phyloP scores from a whole-genome alignment of 2,888 invertebrate genomes.

The Drosophila niveifrons region DNA sequence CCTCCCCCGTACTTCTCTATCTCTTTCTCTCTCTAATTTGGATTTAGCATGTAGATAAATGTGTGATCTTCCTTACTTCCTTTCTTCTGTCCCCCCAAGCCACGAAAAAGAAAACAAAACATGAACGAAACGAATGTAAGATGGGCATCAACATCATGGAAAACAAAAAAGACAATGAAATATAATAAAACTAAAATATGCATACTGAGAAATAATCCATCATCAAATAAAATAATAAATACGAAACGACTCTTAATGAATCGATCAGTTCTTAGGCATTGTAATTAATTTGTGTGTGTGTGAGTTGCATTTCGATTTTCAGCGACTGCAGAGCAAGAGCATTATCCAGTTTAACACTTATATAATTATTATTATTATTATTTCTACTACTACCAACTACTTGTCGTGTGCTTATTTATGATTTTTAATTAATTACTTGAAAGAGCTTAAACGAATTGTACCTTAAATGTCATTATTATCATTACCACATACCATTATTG shows the following conservation, averaged over 20 bases:
- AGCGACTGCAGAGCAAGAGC: constrained; percentile 16
- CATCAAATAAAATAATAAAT: neutral
- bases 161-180: constrained; percentile 27
- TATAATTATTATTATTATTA: too few species aligned
- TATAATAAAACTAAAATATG: constrained; percentile 14
- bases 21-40: constrained; percentile 5
- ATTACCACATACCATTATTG: constrained; percentile 52
- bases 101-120: neutral
- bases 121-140: constrained; percentile 37
- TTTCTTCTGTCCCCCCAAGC: neutral
- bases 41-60: constrained; percentile 23
- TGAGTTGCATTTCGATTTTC: constrained; percentile 15
- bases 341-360: constrained; percentile 35
- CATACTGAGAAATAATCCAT: constrained; percentile 2
- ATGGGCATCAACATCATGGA: neutral
- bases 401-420: constrained; percentile 57
- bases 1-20: neutral
- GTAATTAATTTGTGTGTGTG: constrained; percentile 18
- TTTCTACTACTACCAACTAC: constrained; percentile 20
- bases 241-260: constrained; percentile 32
- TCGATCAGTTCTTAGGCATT: neutral
- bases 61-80: constrained; percentile 28
- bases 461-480: constrained; percentile 70
- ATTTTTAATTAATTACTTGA: constrained; percentile 51
- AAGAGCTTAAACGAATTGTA: constrained; percentile 65